These are phyloP conservation scores for Nipponia nippon DNA, from an alignment of 2,113 vertebrate genomes.

Conservation along the genomic window DNA sequence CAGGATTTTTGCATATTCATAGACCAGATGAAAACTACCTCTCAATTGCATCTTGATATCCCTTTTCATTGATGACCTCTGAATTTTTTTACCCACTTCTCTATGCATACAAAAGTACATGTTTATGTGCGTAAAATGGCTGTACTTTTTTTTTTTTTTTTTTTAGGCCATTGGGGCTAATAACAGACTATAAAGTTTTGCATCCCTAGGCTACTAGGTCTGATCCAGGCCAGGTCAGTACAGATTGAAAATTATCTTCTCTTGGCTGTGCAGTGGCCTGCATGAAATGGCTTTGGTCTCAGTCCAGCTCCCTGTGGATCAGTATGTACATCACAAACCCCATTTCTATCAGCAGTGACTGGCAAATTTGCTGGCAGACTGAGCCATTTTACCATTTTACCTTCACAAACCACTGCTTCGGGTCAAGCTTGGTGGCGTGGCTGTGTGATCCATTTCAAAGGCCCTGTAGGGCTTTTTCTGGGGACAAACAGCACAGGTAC, in stretches of 20 bases:
- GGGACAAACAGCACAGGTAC: not conserved
- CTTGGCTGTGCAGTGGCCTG: not conserved
- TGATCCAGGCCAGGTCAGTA: not conserved
- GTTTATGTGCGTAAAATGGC: not conserved
- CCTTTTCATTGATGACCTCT: not conserved
- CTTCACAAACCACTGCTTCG: constrained; percentile 23
- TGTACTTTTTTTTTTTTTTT: not conserved
- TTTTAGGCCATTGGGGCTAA: not conserved
- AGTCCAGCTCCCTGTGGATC: constrained; percentile 30
- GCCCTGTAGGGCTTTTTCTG: not conserved
- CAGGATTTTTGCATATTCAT: not conserved
- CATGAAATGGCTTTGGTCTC: constrained; percentile 20
- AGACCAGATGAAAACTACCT: not conserved
- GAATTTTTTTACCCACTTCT: not conserved
- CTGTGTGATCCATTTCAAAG: not conserved
- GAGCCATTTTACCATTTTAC: not conserved
- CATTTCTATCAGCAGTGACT: not conserved
- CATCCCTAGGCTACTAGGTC: not conserved
- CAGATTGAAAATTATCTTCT: not conserved
- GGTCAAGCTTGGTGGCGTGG: not conserved
- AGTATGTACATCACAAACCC: not conserved
- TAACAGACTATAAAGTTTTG: not conserved
- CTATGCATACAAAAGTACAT: not conserved
- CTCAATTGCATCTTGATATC: not conserved
- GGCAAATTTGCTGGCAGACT: constrained; percentile 12